phyloP scores from a whole-genome alignment of 2,888 invertebrate genomes.

The Dryadula phaetusa region DNA sequence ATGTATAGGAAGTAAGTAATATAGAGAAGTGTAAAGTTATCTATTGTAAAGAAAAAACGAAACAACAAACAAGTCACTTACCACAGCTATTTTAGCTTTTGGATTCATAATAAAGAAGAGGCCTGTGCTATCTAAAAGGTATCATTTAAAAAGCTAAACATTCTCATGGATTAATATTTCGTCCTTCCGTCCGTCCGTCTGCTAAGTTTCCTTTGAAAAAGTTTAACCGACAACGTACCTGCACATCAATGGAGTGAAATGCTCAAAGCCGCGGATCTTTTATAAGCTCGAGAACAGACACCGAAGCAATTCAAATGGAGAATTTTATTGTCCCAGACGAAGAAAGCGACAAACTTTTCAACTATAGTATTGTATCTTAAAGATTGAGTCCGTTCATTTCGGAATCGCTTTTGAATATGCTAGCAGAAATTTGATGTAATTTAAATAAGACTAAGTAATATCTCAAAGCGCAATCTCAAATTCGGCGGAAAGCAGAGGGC shows the following conservation, averaged over 20 bases:
- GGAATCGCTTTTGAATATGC: slow-evolving; percentile 34
- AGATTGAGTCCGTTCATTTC: slow-evolving; percentile 41
- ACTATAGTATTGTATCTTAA: slow-evolving; percentile 42
- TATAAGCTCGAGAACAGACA: slow-evolving; percentile 44
- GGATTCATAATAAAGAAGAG: neutral
- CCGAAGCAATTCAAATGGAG: slow-evolving; percentile 49
- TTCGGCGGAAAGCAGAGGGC: too few species aligned
- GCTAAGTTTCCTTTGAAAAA: slow-evolving; percentile 76
- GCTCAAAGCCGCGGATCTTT: slow-evolving; percentile 58
- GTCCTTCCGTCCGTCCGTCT: slow-evolving; percentile 55
- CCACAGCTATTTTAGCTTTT: neutral
- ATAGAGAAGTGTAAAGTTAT: neutral
- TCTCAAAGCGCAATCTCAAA: too few species aligned
- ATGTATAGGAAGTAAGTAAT: neutral
- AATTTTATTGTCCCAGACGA: slow-evolving; percentile 48
- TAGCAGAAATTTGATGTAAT: slow-evolving; percentile 23
- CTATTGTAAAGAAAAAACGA: neutral
- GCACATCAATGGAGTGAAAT: slow-evolving; percentile 59
- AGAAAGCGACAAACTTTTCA: slow-evolving; percentile 47
- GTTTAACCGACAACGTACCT: slow-evolving; percentile 65
- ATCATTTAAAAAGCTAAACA: slow-evolving; percentile 9
- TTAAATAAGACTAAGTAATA: neutral
- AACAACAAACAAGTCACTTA: neutral
- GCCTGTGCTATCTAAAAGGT: neutral
- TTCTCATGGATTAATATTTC: slow-evolving; percentile 19